phyloP scores from a whole-genome alignment of 2,888 invertebrate genomes.

The Dolichopus griseipennis region DNA sequence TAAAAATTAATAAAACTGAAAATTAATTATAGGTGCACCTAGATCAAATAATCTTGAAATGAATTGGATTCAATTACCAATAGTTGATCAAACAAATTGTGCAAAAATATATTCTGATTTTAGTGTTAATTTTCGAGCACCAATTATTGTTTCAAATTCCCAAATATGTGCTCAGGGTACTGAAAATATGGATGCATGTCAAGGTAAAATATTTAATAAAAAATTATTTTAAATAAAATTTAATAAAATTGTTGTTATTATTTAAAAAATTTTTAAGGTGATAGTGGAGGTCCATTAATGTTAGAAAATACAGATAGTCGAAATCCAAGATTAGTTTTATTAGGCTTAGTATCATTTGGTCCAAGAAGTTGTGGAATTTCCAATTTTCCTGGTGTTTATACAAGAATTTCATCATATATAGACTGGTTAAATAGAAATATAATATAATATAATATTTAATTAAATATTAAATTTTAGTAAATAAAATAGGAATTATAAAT shows the following conservation, averaged over 20 bases:
- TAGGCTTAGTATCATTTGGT: conserved; percentile 40
- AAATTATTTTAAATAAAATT: neutral
- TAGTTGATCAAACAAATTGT: conserved; percentile 41
- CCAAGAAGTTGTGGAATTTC: conserved; percentile 38
- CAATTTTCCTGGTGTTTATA: conserved; percentile 42
- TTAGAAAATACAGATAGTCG: conserved; percentile 26
- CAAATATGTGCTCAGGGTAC: conserved; percentile 42
- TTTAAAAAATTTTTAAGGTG: conserved; percentile 29
- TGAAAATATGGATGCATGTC: conserved; percentile 41
- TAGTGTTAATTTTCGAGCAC: conserved; percentile 40
- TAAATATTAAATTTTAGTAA: conserved; percentile 10
- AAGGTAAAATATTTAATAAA: conserved; percentile 27
- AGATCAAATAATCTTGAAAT: conserved; percentile 28
- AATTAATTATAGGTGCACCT: conserved; percentile 7
- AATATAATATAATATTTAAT: conserved; percentile 11
- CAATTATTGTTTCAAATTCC: conserved; percentile 38
- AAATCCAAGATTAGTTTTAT: conserved; percentile 23
- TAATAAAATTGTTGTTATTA: neutral
- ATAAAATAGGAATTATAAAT: neutral
- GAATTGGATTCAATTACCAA: conserved; percentile 43
- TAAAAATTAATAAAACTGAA: conserved; percentile 11
- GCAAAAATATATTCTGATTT: conserved; percentile 39
- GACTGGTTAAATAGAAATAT: conserved; percentile 40
- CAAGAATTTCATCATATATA: conserved; percentile 39
- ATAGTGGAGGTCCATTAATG: conserved; percentile 43